A percentile compares a stretch with the other conserved stretches of the same genome.
Conservation (phyloP, 2,888 invertebrate species). For the Coelogynopora nodosa region DNA sequence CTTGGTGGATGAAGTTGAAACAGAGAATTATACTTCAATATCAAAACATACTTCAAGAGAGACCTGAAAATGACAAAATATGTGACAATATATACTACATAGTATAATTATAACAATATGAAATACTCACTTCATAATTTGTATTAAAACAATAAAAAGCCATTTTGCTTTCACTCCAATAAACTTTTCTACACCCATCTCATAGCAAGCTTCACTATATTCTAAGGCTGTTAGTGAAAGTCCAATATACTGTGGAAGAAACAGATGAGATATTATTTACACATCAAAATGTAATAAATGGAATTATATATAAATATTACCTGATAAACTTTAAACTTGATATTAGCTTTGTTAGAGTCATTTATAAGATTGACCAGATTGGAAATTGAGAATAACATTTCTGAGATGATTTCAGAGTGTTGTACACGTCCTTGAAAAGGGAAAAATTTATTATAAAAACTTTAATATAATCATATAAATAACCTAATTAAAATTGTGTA, state of each 20-base stretch:
- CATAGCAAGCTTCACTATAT: background rate
- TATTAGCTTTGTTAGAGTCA: background rate
- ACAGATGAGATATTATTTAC: background rate
- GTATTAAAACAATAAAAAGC: background rate
- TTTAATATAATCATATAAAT: no score
- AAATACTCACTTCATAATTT: background rate
- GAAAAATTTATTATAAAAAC: background rate
- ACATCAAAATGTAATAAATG: background rate
- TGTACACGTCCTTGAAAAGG: background rate
- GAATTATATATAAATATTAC: background rate
- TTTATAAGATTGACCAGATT: background rate
- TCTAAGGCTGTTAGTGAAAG: background rate
- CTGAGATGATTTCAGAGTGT: background rate
- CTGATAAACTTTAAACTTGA: background rate
- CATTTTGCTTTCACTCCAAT: background rate
- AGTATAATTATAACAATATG: no score
- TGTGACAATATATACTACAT: no score
- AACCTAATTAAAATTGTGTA: no score
- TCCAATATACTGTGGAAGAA: background rate
- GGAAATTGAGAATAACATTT: background rate
- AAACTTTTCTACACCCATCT: background rate
- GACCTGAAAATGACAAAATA: no score
- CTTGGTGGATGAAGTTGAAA: background rate
- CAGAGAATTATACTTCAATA: background rate
- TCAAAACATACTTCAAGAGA: background rate